These are phyloP conservation scores for Philonicus albiceps DNA, from an alignment of 2,888 invertebrate species.

Conservation along the genomic window DNA sequence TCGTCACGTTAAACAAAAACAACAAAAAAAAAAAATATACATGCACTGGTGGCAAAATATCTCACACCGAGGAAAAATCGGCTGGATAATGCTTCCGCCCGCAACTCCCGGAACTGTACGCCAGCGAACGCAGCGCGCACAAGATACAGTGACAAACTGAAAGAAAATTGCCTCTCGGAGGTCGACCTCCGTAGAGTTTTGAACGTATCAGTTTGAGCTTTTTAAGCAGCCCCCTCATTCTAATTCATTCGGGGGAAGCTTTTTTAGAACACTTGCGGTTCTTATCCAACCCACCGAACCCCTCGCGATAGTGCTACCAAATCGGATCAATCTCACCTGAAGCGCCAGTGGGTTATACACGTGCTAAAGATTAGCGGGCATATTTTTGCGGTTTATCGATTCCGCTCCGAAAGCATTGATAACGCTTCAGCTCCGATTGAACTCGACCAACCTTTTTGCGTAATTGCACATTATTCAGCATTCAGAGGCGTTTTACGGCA, in stretches of 20 bases:
- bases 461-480: not conserved
- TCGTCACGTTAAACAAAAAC: not conserved
- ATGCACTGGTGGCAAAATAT: not conserved
- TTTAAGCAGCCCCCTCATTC: not conserved
- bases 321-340: not conserved
- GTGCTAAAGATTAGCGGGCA: not conserved
- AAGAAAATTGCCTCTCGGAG: not conserved
- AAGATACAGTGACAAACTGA: constrained; percentile 13
- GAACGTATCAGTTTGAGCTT: not conserved
- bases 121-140: not conserved
- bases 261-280: constrained; percentile 14
- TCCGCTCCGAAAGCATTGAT: not conserved
- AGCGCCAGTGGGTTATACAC: not conserved
- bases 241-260: not conserved
- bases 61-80: constrained; percentile 1
- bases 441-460: not conserved
- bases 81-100: not conserved
- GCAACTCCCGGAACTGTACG: not conserved
- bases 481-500: not conserved
- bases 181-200: not conserved
- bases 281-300: not conserved
- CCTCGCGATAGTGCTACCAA: not conserved
- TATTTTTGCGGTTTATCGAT: not conserved
- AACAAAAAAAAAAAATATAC: not conserved
- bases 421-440: not conserved